A percentile compares a stretch with the other conserved stretches of the same genome.
Conservation (phyloP, 2,113 vertebrate genomes). For the Myotis lucifugus region DNA sequence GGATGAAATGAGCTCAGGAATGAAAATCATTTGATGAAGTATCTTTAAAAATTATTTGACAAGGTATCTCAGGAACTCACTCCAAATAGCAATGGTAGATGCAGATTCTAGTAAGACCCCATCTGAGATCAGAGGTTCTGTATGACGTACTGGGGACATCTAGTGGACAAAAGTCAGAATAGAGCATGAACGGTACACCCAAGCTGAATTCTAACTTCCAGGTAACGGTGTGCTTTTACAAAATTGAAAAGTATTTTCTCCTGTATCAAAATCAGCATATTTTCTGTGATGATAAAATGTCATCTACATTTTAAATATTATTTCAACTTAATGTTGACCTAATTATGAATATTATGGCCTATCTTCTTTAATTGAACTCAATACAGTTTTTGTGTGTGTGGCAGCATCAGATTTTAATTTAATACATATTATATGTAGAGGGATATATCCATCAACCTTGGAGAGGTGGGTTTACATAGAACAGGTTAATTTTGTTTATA, state of each 20-base stretch:
- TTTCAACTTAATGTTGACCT: conserved; percentile 15
- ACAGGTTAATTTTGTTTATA: not conserved
- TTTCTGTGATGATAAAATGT: conserved; percentile 21
- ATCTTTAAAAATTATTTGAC: conserved; percentile 75
- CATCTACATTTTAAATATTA: not conserved
- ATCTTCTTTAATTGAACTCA: not conserved
- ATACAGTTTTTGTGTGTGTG: not conserved
- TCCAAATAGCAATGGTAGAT: conserved; percentile 74
- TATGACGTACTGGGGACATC: conserved; percentile 85
- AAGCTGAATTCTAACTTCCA: not conserved
- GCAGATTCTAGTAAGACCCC: not conserved
- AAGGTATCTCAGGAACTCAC: conserved; percentile 70
- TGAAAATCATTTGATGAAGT: conserved; percentile 75
- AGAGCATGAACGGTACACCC: not conserved
- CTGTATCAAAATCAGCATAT: not conserved
- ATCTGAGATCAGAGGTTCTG: not conserved
- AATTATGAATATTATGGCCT: not conserved
- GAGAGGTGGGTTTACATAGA: not conserved
- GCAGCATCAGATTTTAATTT: conserved; percentile 27
- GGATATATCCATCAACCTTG: not conserved
- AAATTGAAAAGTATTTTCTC: not conserved
- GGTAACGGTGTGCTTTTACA: not conserved
- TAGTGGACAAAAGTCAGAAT: conserved; percentile 83
- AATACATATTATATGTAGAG: not conserved
- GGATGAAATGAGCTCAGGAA: conserved; percentile 75